phyloP scores from a whole-genome alignment of 2,888 invertebrate species.

The Agrenia bidenticulata region DNA sequence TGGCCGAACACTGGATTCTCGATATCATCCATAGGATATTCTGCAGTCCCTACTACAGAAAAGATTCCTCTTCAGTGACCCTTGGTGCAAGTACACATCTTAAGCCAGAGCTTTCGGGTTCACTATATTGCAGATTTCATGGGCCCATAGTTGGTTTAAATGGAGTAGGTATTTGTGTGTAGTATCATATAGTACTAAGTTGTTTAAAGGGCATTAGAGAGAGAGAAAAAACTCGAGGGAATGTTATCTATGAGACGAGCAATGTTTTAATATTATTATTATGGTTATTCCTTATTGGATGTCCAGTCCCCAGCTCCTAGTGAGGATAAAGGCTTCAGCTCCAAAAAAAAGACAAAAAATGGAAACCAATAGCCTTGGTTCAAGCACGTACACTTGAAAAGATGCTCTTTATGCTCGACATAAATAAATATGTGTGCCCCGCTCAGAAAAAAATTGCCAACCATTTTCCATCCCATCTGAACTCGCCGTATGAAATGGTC shows the following conservation, averaged over 20 bases:
- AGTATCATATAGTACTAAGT: not conserved
- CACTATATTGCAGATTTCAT: too few species aligned
- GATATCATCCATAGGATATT: conserved; percentile 22
- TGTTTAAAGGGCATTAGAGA: not conserved
- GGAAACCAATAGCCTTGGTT: conserved; percentile 7
- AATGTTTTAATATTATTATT: conserved; percentile 19
- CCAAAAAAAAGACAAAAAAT: not conserved
- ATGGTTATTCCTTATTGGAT: conserved; percentile 11
- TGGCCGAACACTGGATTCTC: conserved; percentile 23
- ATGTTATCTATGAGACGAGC: not conserved
- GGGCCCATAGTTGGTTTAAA: too few species aligned
- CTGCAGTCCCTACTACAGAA: too few species aligned
- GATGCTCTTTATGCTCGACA: conserved; percentile 12
- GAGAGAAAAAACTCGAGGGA: not conserved
- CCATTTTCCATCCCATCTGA: too few species aligned
- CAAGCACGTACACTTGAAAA: not conserved
- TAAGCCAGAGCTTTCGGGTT: too few species aligned
- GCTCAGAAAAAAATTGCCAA: too few species aligned
- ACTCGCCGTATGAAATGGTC: too few species aligned
- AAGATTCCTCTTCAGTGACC: not conserved
- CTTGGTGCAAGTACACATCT: too few species aligned
- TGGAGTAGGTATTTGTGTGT: too few species aligned
- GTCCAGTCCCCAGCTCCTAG: not conserved
- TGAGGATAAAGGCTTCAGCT: not conserved
- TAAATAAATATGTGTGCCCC: conserved; percentile 10